These are phyloP conservation scores for Epizoanthus scotinus DNA, from an alignment of 92 coral and sea anemone species.

Conservation along the genomic window DNA sequence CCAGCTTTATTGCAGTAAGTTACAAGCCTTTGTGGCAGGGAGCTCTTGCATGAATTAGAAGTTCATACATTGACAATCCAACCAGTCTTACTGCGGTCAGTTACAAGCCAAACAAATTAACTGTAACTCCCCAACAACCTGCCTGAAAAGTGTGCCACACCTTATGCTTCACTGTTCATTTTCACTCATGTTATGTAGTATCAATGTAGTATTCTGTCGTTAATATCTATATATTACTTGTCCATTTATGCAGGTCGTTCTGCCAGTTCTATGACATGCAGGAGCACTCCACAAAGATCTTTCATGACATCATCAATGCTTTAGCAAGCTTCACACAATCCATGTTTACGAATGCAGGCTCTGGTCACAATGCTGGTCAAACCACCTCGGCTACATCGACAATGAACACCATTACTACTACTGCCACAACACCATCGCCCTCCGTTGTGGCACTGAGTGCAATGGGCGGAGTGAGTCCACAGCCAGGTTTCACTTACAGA, in stretches of 20 bases:
- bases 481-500: slow-evolving; percentile 93
- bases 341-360: slow-evolving; percentile 66
- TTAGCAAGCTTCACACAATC: slow-evolving; percentile 92
- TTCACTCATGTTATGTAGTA: too few species aligned
- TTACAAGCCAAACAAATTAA: too few species aligned
- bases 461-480: slow-evolving; percentile 94
- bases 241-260: slow-evolving; percentile 67
- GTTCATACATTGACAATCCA: too few species aligned
- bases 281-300: slow-evolving; percentile 96
- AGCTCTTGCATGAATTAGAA: too few species aligned
- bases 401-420: slow-evolving; percentile 73
- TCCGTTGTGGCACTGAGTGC: slow-evolving; percentile 85
- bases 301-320: slow-evolving; percentile 95
- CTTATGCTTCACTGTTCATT: background rate
- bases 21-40: too few species aligned
- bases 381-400: slow-evolving; percentile 55
- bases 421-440: slow-evolving; percentile 89
- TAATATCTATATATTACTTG: background rate
- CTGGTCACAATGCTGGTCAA: slow-evolving; percentile 70
- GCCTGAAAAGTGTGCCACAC: too few species aligned
- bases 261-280: slow-evolving; percentile 99
- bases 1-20: too few species aligned
- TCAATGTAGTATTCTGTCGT: background rate
- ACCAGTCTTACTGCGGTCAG: too few species aligned
- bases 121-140: too few species aligned